These are phyloP conservation scores for Ferdinandea cuprea DNA, from an alignment of 2,888 invertebrate genomes.

Conservation along the genomic window DNA sequence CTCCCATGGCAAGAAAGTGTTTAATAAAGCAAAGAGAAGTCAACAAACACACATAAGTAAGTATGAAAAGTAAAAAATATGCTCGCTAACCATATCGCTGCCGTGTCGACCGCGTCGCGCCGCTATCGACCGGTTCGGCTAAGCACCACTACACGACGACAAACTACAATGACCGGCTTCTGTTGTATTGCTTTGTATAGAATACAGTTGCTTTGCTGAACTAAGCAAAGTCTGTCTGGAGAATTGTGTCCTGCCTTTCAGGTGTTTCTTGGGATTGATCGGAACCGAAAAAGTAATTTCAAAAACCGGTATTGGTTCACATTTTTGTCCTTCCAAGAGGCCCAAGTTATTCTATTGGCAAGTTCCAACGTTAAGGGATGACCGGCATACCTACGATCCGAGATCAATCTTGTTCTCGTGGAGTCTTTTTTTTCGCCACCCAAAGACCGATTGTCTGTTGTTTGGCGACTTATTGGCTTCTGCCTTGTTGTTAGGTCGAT, in stretches of 20 bases:
- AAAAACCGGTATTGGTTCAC: conserved; percentile 62
- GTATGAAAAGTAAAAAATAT: conserved; percentile 10
- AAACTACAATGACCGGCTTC: conserved; percentile 35
- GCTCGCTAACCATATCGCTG: conserved; percentile 2
- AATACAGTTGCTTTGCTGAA: conserved; percentile 18
- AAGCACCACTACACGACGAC: neutral
- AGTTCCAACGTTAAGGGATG: neutral
- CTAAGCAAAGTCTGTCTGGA: neutral
- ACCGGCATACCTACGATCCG: neutral
- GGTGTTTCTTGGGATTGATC: conserved; percentile 51
- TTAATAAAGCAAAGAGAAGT: conserved; percentile 40
- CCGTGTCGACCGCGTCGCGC: neutral
- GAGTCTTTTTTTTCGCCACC: conserved; percentile 37
- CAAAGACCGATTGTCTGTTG: conserved; percentile 38
- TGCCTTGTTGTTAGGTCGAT: conserved; percentile 37
- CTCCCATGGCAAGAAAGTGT: conserved; percentile 43
- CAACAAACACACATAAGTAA: conserved; percentile 37
- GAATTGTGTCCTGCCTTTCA: conserved; percentile 7
- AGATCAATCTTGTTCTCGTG: conserved; percentile 17
- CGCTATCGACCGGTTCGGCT: conserved; percentile 5
- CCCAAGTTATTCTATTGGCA: too few relatives aligned
- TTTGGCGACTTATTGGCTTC: conserved; percentile 45
- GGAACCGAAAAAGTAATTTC: conserved; percentile 36
- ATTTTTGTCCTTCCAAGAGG: conserved; percentile 51
- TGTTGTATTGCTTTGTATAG: conserved; percentile 11